These are phyloP conservation scores for Botrylloides violaceus DNA, from an alignment of 23 tunicate genomes.

Conservation along the genomic window DNA sequence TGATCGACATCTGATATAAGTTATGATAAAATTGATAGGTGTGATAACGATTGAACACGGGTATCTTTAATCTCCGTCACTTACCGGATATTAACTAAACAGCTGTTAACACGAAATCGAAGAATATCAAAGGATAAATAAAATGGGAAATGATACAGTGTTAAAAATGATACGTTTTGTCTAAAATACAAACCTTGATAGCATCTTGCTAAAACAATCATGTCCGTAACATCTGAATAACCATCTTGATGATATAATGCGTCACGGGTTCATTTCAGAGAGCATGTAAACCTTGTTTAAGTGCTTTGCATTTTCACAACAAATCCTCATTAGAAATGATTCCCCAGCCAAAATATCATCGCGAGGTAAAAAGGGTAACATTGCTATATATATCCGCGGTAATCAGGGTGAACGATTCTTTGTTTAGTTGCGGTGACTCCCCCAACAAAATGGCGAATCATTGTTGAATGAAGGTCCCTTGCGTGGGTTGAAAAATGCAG, in stretches of 20 bases:
- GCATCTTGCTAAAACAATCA: neutral
- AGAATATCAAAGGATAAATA: no score
- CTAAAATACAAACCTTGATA: neutral
- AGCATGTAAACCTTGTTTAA: neutral
- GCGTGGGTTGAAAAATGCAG: no score
- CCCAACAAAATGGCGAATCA: neutral
- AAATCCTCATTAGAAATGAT: neutral
- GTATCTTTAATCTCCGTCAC: neutral
- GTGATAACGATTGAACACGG: neutral
- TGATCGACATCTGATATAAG: no score
- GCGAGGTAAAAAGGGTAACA: neutral
- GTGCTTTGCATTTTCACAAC: constrained; percentile 3
- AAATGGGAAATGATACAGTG: no score
- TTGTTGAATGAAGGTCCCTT: no score
- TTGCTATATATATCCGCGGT: neutral
- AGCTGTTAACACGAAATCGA: no score
- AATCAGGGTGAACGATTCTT: no score
- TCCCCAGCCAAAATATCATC: neutral
- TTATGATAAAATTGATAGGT: neutral
- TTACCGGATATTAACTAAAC: no score
- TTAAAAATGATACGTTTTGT: no score
- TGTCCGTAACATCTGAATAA: neutral
- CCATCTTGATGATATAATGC: neutral
- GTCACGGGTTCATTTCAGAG: neutral
- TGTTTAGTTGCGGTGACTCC: neutral